Base-by-base conservation (phyloP, 2,113 vertebrate genomes). In the Camarhynchus parvulus region DNA sequence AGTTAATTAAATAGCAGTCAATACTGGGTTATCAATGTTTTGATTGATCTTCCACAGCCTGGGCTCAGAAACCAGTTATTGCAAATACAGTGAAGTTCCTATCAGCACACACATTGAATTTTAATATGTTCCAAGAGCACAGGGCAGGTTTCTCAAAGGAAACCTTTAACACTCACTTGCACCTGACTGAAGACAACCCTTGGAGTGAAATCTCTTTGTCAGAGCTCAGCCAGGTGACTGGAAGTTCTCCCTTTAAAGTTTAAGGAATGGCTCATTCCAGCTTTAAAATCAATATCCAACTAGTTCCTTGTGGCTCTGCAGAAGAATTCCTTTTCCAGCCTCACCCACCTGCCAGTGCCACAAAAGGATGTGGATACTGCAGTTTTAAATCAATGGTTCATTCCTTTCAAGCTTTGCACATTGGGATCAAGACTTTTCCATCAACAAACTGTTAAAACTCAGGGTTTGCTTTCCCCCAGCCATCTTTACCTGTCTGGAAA, bases 401-500 rank as follows among this genome's bases (percentile, higher is more conserved):
- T 24, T 44, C 37, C 19, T 63, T 9, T 14, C 27, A 63, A 67
- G 27, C 39, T 49, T 5, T 47, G 53, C 70, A 30, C 14, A 6
- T 0, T 2, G 27, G 42, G 23, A 39, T 14, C 13, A 16, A 47
- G 27, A 19, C 17, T 35, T 44, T 52, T 73, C 31, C 33, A 39
- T 21, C 13, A 46, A 58, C 20, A 53, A 79, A 39, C 9, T 15
- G n/a, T 15, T 3, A 15, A 33, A 16, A 53, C 27, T 30, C 9
- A 5, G 15, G 42, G 31, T 24, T 27, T 30, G 16, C 10, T 14
- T 17, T 6, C 12, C 53, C 31, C 24, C 27, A 42, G 14, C 7
- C 3, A 52, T 49, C 33, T 31, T 98, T 98, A 98, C 98, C 98
- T 98, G 97, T 98, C 98, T 23, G 98, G 99, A 88, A 98, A 99